phyloP scores from a whole-genome alignment of 1,140 invertebrate species.

The Nixonia krombeini region DNA sequence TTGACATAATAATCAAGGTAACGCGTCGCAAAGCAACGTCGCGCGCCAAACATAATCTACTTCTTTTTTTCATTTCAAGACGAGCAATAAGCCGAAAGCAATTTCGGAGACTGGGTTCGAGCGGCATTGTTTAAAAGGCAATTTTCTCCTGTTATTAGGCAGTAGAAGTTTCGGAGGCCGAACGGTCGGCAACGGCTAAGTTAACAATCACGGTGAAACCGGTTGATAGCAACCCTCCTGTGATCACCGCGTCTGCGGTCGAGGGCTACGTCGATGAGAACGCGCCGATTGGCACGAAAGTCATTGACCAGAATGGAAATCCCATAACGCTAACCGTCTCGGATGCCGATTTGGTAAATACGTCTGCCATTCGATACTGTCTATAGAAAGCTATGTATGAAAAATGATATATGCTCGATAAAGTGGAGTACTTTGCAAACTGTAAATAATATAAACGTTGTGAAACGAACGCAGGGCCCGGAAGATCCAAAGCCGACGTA shows the following conservation, averaged over 20 bases:
- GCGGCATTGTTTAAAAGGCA: too few species aligned
- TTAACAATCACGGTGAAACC: conserved; percentile 85
- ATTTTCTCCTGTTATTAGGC: conserved; percentile 71
- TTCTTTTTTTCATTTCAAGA: not conserved
- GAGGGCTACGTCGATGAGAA: conserved; percentile 90
- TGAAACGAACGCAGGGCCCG: too few species aligned
- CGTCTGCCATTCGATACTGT: not conserved
- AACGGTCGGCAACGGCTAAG: conserved; percentile 85
- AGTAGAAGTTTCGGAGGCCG: conserved; percentile 83
- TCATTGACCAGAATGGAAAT: conserved; percentile 77
- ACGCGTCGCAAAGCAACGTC: not conserved
- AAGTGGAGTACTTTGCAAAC: too few species aligned
- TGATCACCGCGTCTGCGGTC: conserved; percentile 78
- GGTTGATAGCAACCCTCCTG: conserved; percentile 87
- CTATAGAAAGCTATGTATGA: too few species aligned
- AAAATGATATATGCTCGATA: not conserved
- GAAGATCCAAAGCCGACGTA: conserved; percentile 83
- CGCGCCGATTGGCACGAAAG: conserved; percentile 85
- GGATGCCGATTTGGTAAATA: conserved; percentile 85
- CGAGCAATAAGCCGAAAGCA: too few species aligned
- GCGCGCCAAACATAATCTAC: too few species aligned
- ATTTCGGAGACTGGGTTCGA: too few species aligned
- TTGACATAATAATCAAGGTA: conserved; percentile 83
- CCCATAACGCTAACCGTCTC: conserved; percentile 82
- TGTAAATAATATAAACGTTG: too few species aligned